Percentiles rank a stretch among this genome's conserved stretches.
Evolutionary conservation across 2,888 invertebrate species (phyloP).

Genomic region (Cephus rjabovi): DNA sequence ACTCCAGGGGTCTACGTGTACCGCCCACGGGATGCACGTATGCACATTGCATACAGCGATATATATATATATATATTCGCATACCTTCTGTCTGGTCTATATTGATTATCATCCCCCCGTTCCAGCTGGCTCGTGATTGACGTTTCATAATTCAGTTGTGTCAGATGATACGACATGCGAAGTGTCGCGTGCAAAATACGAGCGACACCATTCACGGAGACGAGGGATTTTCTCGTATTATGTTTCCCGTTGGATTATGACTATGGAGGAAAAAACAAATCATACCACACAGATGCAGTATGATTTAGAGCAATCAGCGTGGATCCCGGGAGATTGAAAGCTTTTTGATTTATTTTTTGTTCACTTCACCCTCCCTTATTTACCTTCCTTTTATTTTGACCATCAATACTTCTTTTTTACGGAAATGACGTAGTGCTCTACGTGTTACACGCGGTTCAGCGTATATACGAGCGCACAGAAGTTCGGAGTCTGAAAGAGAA

Average conservation of each 20-base stretch:
- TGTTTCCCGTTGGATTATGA: background rate
- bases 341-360: background rate
- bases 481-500: background rate
- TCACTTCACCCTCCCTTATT: background rate
- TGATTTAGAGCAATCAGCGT: background rate
- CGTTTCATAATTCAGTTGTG: conserved; percentile 56
- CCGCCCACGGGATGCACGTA: background rate
- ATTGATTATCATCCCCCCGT: background rate
- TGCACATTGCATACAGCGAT: background rate
- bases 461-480: background rate
- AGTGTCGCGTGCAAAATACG: conserved; percentile 23
- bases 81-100: background rate
- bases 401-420: background rate
- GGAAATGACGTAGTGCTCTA: background rate
- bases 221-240: background rate
- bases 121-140: conserved; percentile 38
- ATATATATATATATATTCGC: too few species aligned
- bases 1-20: background rate
- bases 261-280: background rate
- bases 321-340: background rate
- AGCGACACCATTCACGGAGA: background rate
- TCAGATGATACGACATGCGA: conserved; percentile 49
- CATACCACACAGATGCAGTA: background rate
- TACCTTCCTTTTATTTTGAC: background rate
- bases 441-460: background rate